A percentile compares a stretch with the other conserved stretches of the same genome.
Conservation (phyloP, 37 sponge, comb jelly and placozoan species). For the Diacarnus erythraeanus region DNA sequence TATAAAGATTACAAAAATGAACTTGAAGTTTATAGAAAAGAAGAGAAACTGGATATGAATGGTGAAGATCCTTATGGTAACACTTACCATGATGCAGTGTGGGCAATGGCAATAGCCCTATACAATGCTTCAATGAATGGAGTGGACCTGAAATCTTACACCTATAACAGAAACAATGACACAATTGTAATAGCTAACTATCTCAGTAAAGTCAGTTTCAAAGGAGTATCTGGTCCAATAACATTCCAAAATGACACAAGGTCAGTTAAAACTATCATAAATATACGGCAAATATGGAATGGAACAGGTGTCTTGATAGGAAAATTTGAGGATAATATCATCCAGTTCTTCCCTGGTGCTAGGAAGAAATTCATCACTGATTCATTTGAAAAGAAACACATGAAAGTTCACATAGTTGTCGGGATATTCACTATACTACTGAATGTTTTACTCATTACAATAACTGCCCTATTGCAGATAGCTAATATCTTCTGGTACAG, state of each 20-base stretch:
- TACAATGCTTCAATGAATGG: conserved; percentile 2
- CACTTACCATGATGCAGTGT: conserved; percentile 15
- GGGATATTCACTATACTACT: neutral
- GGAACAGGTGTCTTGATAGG: neutral
- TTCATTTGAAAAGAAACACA: neutral
- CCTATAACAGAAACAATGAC: neutral
- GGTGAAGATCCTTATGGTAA: neutral
- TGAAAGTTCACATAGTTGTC: neutral
- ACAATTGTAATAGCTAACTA: neutral
- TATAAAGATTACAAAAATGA: neutral
- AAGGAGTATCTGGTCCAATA: conserved; percentile 1
- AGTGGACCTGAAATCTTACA: neutral
- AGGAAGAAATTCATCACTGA: neutral
- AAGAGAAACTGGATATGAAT: neutral
- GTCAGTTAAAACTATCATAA: neutral
- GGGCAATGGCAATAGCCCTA: conserved; percentile 21
- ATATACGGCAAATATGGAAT: neutral
- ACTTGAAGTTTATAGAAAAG: neutral
- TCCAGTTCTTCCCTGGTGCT: too few relatives aligned
- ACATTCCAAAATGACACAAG: neutral
- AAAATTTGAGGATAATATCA: neutral
- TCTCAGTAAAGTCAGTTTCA: neutral
- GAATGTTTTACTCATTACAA: neutral
- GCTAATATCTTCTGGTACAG: conserved; percentile 1
- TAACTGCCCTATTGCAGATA: neutral